Evolutionary conservation across 1,140 invertebrate species (phyloP), one percentile per base, ranked within the genome.

Genomic region (Drosophila auraria): DNA sequence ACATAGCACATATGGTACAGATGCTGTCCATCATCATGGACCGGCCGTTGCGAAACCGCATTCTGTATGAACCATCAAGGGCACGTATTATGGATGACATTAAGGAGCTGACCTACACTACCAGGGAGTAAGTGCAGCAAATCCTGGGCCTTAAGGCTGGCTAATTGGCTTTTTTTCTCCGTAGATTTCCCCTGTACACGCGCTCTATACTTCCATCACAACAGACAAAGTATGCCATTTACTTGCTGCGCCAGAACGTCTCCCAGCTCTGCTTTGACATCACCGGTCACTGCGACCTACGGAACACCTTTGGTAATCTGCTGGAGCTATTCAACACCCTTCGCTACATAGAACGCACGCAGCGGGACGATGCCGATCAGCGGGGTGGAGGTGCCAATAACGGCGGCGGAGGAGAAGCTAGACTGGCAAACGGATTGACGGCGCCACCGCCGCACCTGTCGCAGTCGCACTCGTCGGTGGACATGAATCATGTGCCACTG

Each of bases 191-290:
- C 25, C 87, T 98, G 17, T 97, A 95, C 92, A 94, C 95, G 17
- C 95, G 96, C 92, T 95, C 96, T 27, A 96, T 76, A 65, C 64
- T 92, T 64, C 87, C 90, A 95, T 84, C 95, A 94, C 92, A 94
- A 95, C 62, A 95, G 95, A 83, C 98, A 96, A 93, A 95, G 80
- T 97, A 98, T 93, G 97, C 95, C 49, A 97, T 98, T 17, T 98
- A 96, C 93, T 93, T 98, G 20, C 92, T 98, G n/a, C 98, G 98
- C 82, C 97, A 97, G 93, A 97, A 98, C 93, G 97, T 98, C 73
- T 96, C 96, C 51, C 97, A 98, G 93, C 93, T 98, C 36, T 93
- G 96, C 75, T 97, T 95, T 94, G 95, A 96, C 69, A 96, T 95
- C 82, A 95, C 95, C 6, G 93, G 97, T 5, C 97, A 96, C 2